These are phyloP conservation scores for Syncerus caffer DNA, from an alignment of 2,797 vertebrate genomes.

Conservation along the genomic window DNA sequence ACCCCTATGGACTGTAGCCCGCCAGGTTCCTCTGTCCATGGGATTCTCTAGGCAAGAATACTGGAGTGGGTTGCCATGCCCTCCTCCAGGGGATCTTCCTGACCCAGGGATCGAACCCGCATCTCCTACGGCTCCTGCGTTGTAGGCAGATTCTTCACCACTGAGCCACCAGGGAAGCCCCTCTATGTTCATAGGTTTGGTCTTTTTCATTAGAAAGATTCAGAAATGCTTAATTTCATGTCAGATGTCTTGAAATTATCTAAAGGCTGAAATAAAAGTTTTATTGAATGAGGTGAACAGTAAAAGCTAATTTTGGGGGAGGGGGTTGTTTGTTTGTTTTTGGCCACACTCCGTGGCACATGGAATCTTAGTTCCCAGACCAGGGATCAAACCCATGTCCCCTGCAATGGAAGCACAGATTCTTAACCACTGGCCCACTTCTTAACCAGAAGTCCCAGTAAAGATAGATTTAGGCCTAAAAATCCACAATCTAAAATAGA, in stretches of 20 bases:
- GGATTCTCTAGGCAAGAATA: background rate
- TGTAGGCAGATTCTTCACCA: background rate
- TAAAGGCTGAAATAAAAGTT: background rate
- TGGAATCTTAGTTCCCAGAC: background rate
- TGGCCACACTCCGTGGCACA: fast-evolving
- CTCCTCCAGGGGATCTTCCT: background rate
- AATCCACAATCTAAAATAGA: background rate
- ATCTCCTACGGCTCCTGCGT: background rate
- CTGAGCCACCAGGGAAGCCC: background rate
- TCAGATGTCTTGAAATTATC: background rate
- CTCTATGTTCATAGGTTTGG: background rate
- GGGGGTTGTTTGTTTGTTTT: background rate
- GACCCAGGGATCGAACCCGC: background rate
- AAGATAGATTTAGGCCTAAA: background rate
- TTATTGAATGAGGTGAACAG: background rate
- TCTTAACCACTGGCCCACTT: background rate
- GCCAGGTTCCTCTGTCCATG: background rate
- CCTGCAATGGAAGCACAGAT: background rate
- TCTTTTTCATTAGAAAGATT: background rate
- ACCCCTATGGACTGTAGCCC: background rate
- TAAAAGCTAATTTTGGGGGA: background rate
- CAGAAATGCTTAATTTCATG: background rate
- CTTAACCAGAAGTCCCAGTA: background rate
- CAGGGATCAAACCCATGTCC: background rate
- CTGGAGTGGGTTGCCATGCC: background rate